Conservation (phyloP, 1,140 invertebrate genomes). For the Pemphigus obesinymphae region DNA sequence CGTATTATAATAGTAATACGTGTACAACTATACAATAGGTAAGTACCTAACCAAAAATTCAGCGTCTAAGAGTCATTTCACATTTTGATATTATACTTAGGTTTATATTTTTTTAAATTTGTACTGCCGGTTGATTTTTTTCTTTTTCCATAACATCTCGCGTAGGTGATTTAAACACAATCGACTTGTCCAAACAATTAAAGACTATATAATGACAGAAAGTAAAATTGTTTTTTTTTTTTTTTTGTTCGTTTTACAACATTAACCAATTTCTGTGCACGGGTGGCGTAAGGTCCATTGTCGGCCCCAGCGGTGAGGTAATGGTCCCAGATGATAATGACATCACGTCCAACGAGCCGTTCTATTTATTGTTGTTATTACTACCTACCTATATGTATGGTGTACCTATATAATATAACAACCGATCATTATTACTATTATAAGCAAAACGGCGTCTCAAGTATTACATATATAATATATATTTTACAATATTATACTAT, state of each 20-base stretch:
- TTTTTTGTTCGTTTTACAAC: neutral
- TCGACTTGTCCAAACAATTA: no score
- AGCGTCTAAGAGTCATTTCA: no score
- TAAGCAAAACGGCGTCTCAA: neutral
- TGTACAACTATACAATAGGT: no score
- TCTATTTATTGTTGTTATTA: slow-evolving; percentile 2
- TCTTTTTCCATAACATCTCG: no score
- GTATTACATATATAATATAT: neutral
- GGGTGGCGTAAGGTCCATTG: slow-evolving; percentile 1
- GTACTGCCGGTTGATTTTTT: no score
- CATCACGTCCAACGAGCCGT: neutral
- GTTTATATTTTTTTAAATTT: no score
- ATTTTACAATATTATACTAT: neutral
- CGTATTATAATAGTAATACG: no score
- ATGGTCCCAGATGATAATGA: slow-evolving; percentile 1
- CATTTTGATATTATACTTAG: no score
- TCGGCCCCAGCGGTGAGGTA: neutral
- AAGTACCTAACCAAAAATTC: no score
- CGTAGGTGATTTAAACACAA: no score
- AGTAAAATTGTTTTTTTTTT: neutral
- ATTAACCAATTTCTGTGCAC: neutral
- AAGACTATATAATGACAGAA: no score
- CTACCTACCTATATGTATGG: neutral
- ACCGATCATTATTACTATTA: neutral
- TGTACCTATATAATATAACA: neutral